Base-by-base conservation (phyloP, 2,888 invertebrate species). In the Oligia fasciuncula region DNA sequence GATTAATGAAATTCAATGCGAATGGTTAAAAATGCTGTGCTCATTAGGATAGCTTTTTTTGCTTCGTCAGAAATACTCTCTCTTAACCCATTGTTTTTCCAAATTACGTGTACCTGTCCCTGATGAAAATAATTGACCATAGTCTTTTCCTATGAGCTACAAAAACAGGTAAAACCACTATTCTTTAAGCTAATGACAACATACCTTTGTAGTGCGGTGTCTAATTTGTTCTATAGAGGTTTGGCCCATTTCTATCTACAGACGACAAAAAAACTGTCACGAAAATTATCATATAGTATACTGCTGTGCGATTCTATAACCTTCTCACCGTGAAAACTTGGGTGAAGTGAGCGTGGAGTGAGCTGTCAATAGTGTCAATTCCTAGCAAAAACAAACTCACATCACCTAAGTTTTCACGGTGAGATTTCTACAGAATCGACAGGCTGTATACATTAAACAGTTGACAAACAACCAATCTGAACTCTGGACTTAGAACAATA, bases 391-490 rank as follows among this genome's bases (percentile, higher is more conserved):
- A 29, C 29, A 29, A 29, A 29, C 1, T 29, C 29, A 29, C 29
- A 29, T 29, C 29, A 29, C 29, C 29, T 29, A 29, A 29, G 29
- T 29, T 29, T 29, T 29, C 29, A 29, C 29, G 29, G 29, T 29
- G 29, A 29, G 29, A 29, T 29, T 29, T 29, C 29, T 29, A 29
- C 29, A 29, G 29, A 29, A 29, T 29, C 29, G 29, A 29, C n/a
- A n/a, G n/a, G n/a, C 29, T 29, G 29, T 14, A 35, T 70, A 14
- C 40, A 79, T 66, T 69, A 83, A 70, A n/a, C 46, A 49, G 35
- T 46, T 73, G 68, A 57, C 54, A 63, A 43, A 86, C 51, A 40
- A 73, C 54, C 71, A 69, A 72, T 72, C 46, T 51, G 11, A 40
- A 67, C 54, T 66, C 35, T 6, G 68, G 35, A 46, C 73, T 49